Base-by-base conservation (phyloP, 2,888 invertebrate species). In the Campoletis raptor region DNA sequence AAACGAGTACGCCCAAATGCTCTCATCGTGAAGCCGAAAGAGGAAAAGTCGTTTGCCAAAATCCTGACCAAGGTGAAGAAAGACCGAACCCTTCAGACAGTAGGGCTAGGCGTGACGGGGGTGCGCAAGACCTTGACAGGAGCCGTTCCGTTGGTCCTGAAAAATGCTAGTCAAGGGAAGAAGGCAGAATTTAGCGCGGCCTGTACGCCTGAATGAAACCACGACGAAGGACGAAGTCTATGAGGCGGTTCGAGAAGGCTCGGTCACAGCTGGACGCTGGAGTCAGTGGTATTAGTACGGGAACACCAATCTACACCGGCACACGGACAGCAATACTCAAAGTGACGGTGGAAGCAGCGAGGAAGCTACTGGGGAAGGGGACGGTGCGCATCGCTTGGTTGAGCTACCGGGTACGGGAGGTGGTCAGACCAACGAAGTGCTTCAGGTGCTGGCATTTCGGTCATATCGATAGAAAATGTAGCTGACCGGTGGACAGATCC, bases 191-290 rank as follows among this genome's bases (percentile, higher is more conserved):
- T 74, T n/a, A 6, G 42, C 40, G 18, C 57, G n/a, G 42, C 24
- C 1, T 24, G 48, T n/a, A 30, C 37, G 57, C 74, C 30, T 88
- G 0, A 87, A 86, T n/a, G 88, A 85, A 12, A 21, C 12, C 7
- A 86, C 86, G 37, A 85, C 87, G 8, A 83, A 85, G 61, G 84
- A 86, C 8, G 87, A 89, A 9, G 61, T 89, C n/a, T 70, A 37
- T 36, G 61, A 45, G 0, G 87, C 81, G 8, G 37, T 88, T 24
- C 21, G 52, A 74, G 15, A 45, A 69, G 5, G 69, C 45, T 45
- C 12, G 81, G 76, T 12, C 81, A 78, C 0, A 30, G 1, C 37
- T 37, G 37, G 4, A 6, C 3, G 37, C 37, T 6, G 37, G 37
- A 37, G 37, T 37, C 37, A 37, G 70, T 52, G 21, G 70, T 87